phyloP scores from a whole-genome alignment of 2,888 invertebrate species.

The Nineta flava region DNA sequence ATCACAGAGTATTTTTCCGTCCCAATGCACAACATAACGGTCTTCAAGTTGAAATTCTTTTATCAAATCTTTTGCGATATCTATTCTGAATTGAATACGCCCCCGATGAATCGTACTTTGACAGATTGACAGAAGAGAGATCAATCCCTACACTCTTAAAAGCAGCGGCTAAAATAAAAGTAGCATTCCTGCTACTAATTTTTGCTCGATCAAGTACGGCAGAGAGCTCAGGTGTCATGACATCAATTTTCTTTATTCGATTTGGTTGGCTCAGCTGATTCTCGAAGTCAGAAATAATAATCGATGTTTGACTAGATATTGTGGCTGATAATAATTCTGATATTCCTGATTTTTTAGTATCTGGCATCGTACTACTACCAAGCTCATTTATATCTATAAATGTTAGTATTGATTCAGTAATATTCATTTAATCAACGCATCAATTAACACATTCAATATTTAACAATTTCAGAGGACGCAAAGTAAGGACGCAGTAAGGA shows the following conservation, averaged over 20 bases:
- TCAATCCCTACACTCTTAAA: constrained; percentile 4
- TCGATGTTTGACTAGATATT: too few relatives aligned
- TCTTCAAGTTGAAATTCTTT: constrained; percentile 9
- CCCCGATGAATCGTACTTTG: constrained; percentile 10
- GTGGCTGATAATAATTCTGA: too few relatives aligned
- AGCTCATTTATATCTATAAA: too few relatives aligned
- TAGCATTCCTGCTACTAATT: constrained; percentile 1
- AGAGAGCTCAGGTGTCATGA: neutral
- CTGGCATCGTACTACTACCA: too few relatives aligned
- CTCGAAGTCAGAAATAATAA: too few relatives aligned
- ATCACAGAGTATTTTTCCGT: constrained; percentile 10
- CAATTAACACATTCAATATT: too few relatives aligned
- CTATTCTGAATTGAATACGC: constrained; percentile 8
- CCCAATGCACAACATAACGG: constrained; percentile 11
- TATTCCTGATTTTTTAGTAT: too few relatives aligned
- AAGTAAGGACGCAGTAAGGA: too few relatives aligned
- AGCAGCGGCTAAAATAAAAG: constrained; percentile 4
- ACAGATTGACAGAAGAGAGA: neutral
- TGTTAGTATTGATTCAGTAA: too few relatives aligned
- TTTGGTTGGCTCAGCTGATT: too few relatives aligned
- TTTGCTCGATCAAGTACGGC: neutral
- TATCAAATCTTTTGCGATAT: constrained; percentile 10
- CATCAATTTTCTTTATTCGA: neutral
- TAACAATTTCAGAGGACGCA: too few relatives aligned
- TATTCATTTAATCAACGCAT: too few relatives aligned